Base-by-base conservation (phyloP, 2,113 vertebrate species). In the Crocuta crocuta region DNA sequence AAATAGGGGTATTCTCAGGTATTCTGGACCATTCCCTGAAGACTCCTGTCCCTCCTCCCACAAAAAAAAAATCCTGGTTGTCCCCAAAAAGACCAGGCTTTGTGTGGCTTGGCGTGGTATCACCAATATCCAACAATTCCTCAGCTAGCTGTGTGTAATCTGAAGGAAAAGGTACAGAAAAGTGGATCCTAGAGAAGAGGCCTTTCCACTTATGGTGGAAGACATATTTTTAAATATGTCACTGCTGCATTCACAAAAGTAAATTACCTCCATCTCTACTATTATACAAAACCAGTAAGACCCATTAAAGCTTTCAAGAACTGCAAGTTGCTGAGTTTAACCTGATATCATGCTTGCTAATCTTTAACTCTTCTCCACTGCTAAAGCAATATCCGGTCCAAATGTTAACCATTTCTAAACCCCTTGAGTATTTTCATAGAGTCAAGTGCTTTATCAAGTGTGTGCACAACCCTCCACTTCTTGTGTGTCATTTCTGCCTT, bases 111-210 rank as follows among this genome's bases (percentile, higher is more conserved):
- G 28, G 48, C 91, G 48, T 45, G 16, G 23, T 33, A 28, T 61
- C 58, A 70, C 61, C 24, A 63, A 50, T 7, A 55, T 21, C 61
- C 73, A 61, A 4, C 45, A 11, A 35, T 74, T 73, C 63, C 90
- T 68, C 33, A 82, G 71, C n/a, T n/a, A 70, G 26, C 2, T 65
- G 79, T 50, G 1, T 35, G 11, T 70, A 15, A 66, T 16, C 65
- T 55, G 78, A 95, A 71, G 35, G 26, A 55, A 96, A 81, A 89
- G 31, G 39, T 33, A 87, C 21, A 43, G 74, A 87, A 85, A 92
- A 92, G 2, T 35, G 15, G 16, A 82, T 68, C 63, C 53, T 39
- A 95, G 33, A 83, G 10, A 58, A 24, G 65, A 16, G 39, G 10
- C 4, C 82, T 63, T 92, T 55, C 39, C 58, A 39, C 26, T 21